Evolutionary conservation across 2,888 invertebrate genomes (phyloP).

Genomic region (Andrena marginata): DNA sequence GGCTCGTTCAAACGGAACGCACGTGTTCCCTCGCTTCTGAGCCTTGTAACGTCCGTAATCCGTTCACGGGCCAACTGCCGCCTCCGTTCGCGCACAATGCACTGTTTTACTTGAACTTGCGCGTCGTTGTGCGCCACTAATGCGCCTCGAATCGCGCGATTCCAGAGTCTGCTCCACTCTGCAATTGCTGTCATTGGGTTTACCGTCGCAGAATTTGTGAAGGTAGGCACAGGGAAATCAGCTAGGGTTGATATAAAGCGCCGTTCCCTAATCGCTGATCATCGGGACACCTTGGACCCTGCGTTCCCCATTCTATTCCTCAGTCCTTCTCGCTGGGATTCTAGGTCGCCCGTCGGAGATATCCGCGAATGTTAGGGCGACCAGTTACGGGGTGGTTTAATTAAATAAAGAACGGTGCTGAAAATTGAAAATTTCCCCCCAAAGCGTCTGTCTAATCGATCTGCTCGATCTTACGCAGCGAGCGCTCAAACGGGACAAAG

Average conservation of each 20-base stretch:
- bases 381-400: too few species aligned
- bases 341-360: too few species aligned
- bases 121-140: constrained; percentile 61
- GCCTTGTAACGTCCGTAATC: constrained; percentile 69
- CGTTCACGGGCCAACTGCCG: constrained; percentile 70
- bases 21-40: constrained; percentile 60
- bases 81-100: constrained; percentile 65
- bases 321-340: too few species aligned
- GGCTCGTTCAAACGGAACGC: constrained; percentile 76
- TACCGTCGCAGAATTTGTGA: constrained; percentile 22
- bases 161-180: constrained; percentile 19
- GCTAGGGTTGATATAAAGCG: not conserved
- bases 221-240: not conserved
- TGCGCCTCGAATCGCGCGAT: constrained; percentile 51
- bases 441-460: not conserved
- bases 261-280: not conserved
- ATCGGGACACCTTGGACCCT: too few species aligned
- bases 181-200: constrained; percentile 36
- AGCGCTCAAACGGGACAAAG: constrained; percentile 25
- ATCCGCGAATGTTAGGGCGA: too few species aligned
- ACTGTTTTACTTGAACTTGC: constrained; percentile 67
- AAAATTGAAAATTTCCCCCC: too few species aligned
- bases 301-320: too few species aligned
- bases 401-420: too few species aligned
- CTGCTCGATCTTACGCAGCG: constrained; percentile 19